Base-by-base conservation (phyloP, 2,797 vertebrate genomes). In the Carcharodon carcharias region DNA sequence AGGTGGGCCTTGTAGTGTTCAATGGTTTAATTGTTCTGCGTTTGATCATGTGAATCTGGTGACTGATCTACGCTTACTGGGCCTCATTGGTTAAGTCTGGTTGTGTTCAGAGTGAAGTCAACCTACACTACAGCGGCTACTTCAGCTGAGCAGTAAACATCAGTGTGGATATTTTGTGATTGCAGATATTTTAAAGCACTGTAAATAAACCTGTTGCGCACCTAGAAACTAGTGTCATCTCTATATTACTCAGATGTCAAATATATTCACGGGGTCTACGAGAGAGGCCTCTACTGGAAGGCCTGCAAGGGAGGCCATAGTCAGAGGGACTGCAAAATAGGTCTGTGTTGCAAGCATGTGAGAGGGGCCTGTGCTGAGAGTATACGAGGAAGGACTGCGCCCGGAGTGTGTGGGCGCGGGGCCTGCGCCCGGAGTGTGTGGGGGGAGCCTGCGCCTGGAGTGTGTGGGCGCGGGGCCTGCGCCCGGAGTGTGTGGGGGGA, bases 341-440 rank as follows among this genome's bases (percentile, higher is more conserved):
- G 63, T 63, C 16, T 65, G 63, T 65, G 14, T 18, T 18, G 16
- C 0, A 18, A 65, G 65, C 12, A 31, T 50, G 87, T 35, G 3
- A 56, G 28, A 71, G 9, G 73, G 96, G 9, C 11, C 31, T 40
- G 0, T 6, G 14, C 28, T 23, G 8, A 31, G 1, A 6, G 80
- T 11, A 5, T 11, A 31, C 7, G 97, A 50, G 98, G 93, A 23
- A 71, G 69, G 69, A 5, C 69, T 71, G 69, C 6, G 26, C 8
- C 3, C 61, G 63, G n/a, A 26, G 31, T 35, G n/a, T 54, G 88
- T 26, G 4, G 40, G 31, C 45, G 45, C 45, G 45, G 1, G 45
- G 45, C 45, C 45, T 50, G 45, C 50, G 16, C 9, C 8, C 61
- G 12, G 11, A 63, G 16, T 11, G 61, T 12, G 61, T 63, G 11